phyloP scores from a whole-genome alignment of 92 coral and sea anemone species.

The Heteractis magnifica region DNA sequence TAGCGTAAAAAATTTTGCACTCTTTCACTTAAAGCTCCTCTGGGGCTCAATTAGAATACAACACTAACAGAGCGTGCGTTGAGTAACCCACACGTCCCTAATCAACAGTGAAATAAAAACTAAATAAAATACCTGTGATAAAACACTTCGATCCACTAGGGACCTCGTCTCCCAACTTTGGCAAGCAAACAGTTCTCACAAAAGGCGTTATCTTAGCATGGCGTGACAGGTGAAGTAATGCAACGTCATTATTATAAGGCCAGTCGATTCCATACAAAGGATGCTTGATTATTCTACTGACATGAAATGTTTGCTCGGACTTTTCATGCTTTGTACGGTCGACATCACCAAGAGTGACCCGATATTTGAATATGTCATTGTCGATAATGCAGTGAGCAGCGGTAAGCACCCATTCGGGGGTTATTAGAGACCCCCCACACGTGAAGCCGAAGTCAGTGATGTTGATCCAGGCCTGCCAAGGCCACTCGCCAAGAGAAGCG shows the following conservation, averaged over 20 bases:
- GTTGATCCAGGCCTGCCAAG: slow-evolving; percentile 72
- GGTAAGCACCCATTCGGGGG: slow-evolving; percentile 86
- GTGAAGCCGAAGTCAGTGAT: slow-evolving; percentile 43
- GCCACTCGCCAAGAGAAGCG: slow-evolving; percentile 83
- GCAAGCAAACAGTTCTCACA: slow-evolving; percentile 81
- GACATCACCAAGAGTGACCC: slow-evolving; percentile 72
- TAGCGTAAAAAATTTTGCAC: no score
- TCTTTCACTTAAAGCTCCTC: no score
- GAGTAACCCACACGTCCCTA: no score
- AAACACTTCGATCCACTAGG: slow-evolving; percentile 61
- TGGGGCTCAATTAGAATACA: no score
- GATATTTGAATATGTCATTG: slow-evolving; percentile 48
- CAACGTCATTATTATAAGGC: slow-evolving; percentile 83
- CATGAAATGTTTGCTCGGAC: slow-evolving; percentile 64
- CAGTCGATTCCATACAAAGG: slow-evolving; percentile 55
- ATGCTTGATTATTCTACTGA: slow-evolving; percentile 68
- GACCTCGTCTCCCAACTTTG: slow-evolving; percentile 48
- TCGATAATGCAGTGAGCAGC: slow-evolving; percentile 88
- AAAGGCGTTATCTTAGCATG: slow-evolving; percentile 53
- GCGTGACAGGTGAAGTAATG: slow-evolving; percentile 69
- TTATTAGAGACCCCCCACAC: slow-evolving; percentile 87
- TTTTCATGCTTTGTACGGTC: slow-evolving; percentile 61
- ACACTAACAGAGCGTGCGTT: no score
- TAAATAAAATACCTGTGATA: slow-evolving; percentile 67
- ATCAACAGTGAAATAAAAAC: no score